Base-by-base conservation (phyloP, 2,113 vertebrate genomes). In the Columba janthina region DNA sequence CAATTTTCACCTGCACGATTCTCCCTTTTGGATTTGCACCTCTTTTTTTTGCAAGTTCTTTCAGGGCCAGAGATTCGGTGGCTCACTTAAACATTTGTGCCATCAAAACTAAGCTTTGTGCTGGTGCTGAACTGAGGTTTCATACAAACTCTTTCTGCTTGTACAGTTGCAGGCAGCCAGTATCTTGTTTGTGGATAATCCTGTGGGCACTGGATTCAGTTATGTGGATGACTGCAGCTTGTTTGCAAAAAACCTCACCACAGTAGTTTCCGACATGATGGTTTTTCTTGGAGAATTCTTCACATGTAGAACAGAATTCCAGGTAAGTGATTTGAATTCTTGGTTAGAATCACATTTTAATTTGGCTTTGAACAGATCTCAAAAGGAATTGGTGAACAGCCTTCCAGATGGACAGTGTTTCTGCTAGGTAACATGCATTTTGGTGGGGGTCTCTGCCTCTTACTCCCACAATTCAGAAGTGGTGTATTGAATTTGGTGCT, bases 101-200 rank as follows among this genome's bases (percentile, higher is more conserved):
- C 11, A 28, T 82, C 38, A 54, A 74, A 91, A 82, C 19, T 16
- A 44, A 58, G 14, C 1, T 42, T 48, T 89, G 42, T 6, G 1
- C 22, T 42, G 42, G 13, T 66, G 38, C 18, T 72, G 40, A 57
- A 46, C 60, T 80, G 81, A 71, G 42, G 9, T 57, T 86, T 88
- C 64, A 34, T 32, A 10, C 44, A 70, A 66, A 44, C 20, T 34
- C 57, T 84, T 93, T 94, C 80, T 69, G 53, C 73, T 73, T 40
- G 1, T 73, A 3, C 91, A 99, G 99, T 94, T 99, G 62, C 98
- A 98, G 94, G 97, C 98, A 48, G 98, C 99, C 94, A 99, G 98
- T 61, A 54, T 99, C 64, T 97, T 99, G 40, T 99, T 99, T 79
- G 99, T 99, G 64, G 99, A 99, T 92, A 99, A 99, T 94, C 99